Evolutionary conservation across 2,888 invertebrate genomes (phyloP).

Genomic region (Esperia sulphurella): DNA sequence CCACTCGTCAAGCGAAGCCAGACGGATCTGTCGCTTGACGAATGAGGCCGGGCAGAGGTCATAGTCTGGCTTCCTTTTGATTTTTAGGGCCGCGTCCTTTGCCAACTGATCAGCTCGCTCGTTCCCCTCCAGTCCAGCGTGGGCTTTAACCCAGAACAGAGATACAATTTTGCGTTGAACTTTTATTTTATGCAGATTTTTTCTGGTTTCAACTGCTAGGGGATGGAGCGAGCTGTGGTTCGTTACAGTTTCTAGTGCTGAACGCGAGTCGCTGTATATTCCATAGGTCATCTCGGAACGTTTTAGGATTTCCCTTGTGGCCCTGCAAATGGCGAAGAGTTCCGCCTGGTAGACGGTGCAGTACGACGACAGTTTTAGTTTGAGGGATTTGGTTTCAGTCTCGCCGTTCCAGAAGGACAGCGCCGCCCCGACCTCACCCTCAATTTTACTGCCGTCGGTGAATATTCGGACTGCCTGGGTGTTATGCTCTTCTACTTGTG

Average conservation of each 20-base stretch:
- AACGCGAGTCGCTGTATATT: background rate
- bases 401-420: background rate
- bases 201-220: background rate
- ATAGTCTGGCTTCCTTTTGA: background rate
- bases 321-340: background rate
- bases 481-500: background rate
- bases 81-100: background rate
- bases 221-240: background rate
- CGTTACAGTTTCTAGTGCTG: background rate
- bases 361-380: background rate
- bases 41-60: background rate
- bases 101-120: background rate
- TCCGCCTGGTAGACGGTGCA: background rate
- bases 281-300: background rate
- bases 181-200: background rate
- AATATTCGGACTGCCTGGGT: background rate
- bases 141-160: background rate
- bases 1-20: slow-evolving; percentile 8
- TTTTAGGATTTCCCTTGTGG: background rate
- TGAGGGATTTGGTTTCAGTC: background rate
- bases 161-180: background rate
- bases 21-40: slow-evolving; percentile 3
- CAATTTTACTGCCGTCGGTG: background rate
- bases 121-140: background rate
- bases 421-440: background rate